These are phyloP conservation scores for Perccottus glenii DNA, from an alignment of 2,113 vertebrate genomes.

Conservation along the genomic window DNA sequence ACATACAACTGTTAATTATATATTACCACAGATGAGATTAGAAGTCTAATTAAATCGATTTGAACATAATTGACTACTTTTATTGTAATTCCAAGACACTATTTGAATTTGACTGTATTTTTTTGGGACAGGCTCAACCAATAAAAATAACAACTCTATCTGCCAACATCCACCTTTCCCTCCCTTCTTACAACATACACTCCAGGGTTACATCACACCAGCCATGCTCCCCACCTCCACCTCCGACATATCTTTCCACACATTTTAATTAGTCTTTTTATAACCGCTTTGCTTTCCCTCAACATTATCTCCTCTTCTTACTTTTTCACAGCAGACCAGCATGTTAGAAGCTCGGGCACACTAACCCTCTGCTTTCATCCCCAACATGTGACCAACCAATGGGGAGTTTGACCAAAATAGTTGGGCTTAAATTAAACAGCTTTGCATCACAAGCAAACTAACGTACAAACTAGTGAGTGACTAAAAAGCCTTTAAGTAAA, in stretches of 20 bases:
- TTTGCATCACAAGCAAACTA: slow-evolving; percentile 37
- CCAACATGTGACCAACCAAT: slow-evolving; percentile 29
- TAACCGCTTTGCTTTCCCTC: slow-evolving; percentile 41
- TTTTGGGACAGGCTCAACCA: background rate
- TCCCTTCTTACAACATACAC: slow-evolving; percentile 40
- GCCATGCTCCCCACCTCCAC: slow-evolving; percentile 27
- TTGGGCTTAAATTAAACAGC: slow-evolving; percentile 29
- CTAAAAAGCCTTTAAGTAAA: slow-evolving; percentile 16
- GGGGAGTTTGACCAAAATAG: slow-evolving; percentile 42
- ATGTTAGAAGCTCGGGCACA: slow-evolving; percentile 9
- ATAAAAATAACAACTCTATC: slow-evolving; percentile 15
- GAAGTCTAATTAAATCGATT: too few species aligned
- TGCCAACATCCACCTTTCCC: background rate
- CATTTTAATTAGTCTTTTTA: slow-evolving; percentile 77
- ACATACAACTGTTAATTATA: too few species aligned
- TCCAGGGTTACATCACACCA: slow-evolving; percentile 66
- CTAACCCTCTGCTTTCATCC: slow-evolving; percentile 30
- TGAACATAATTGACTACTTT: too few species aligned
- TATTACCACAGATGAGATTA: background rate
- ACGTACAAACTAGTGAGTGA: slow-evolving; percentile 8
- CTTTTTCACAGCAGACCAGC: slow-evolving; percentile 28
- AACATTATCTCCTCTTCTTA: slow-evolving; percentile 21
- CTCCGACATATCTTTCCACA: slow-evolving; percentile 53
- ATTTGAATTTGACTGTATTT: too few species aligned
- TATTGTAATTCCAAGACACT: too few species aligned